Base-by-base conservation (phyloP, 1,140 invertebrate genomes). In the Bombus confusus region DNA sequence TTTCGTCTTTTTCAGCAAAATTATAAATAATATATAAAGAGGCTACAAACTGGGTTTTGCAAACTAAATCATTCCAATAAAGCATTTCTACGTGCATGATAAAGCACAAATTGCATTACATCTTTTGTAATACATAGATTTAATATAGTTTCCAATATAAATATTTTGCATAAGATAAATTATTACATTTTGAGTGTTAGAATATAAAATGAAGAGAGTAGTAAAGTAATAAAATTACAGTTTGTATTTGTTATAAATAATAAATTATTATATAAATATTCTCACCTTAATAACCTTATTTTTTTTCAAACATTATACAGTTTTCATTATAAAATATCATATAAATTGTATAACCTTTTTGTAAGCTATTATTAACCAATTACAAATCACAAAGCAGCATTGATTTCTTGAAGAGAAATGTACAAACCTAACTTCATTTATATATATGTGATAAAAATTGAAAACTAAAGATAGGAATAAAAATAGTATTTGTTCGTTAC, bases 1-100 rank as follows among this genome's bases (percentile, higher is more conserved):
- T 62, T 37, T 52, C 0, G 18, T 4, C 18, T 64, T 87, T 90
- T 89, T 81, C 85, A 90, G 85, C 85, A 79, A 89, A 87, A 57
- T 81, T 89, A 22, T 90, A 76, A 88, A n/a, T 82, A 77, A 80
- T 10, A 64, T 25, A 12, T 66, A 28, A 25, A 28, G 28, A 57
- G 25, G 8, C 31, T 4, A 68, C 9, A 34, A 31, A 59, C 25
- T 47, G 62, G 18, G 25, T 76, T 66, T 88, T 41, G 31, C n/a
- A 25, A 66, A 80, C 79, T 34, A 62, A 87, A 68, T 59, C 82
- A 85, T 85, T 76, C 43, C 34, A 47, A 1, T 85, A 37, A 80
- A 47, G 37, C n/a, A 22, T 22, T 57, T 34, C 37, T 68, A 28
- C 8, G 9, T 43, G 28, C 39, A 52, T 22, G 1, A 43, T 72